These are phyloP conservation scores for Rafetus swinhoei DNA, from an alignment of 2,113 vertebrate genomes.

Conservation along the genomic window DNA sequence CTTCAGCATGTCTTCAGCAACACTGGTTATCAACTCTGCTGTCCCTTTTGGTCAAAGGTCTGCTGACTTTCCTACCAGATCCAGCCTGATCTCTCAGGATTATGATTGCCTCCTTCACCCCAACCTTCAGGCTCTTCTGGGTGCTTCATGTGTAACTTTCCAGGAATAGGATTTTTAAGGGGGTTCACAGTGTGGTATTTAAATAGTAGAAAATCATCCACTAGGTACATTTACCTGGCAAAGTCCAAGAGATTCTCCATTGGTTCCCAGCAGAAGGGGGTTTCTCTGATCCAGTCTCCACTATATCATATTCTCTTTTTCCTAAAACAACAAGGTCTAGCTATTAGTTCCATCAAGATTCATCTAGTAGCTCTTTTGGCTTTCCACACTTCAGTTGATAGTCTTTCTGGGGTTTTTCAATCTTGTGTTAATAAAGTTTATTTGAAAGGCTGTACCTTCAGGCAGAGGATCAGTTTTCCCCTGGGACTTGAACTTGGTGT, in stretches of 20 bases:
- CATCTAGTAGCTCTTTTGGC: background rate
- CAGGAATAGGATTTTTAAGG: background rate
- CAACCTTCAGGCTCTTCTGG: background rate
- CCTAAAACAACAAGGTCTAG: background rate
- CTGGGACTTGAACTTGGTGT: background rate
- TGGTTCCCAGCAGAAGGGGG: background rate
- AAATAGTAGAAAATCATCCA: background rate
- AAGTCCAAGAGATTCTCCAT: background rate
- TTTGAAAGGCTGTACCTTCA: background rate
- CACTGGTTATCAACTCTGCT: background rate
- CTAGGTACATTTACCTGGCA: background rate
- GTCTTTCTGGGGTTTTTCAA: background rate
- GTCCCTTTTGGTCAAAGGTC: background rate
- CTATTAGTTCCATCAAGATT: background rate
- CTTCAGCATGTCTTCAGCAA: no score
- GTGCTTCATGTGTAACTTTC: background rate
- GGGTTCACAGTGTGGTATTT: background rate
- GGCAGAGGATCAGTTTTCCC: background rate
- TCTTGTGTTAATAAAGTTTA: background rate
- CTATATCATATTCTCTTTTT: background rate
- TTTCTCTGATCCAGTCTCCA: background rate
- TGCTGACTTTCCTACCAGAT: background rate
- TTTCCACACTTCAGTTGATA: background rate
- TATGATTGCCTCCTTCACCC: background rate
- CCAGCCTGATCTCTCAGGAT: background rate